Evolutionary conservation across 2,888 invertebrate genomes (phyloP).

Genomic region (Microplitis manilae): DNA sequence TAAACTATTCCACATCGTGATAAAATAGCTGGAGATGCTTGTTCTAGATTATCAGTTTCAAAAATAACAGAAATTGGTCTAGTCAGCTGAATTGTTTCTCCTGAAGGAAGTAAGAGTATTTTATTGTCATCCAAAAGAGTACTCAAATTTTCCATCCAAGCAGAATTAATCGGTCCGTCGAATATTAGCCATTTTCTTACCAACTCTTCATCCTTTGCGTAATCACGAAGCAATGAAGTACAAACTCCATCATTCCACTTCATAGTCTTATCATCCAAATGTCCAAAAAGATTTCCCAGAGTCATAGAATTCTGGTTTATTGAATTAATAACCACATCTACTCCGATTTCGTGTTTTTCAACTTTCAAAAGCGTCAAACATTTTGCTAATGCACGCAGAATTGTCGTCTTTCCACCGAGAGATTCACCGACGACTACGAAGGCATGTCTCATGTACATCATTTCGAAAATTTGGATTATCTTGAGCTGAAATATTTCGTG

Average conservation of each 20-base stretch:
- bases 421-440: conserved; percentile 74
- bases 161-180: conserved; percentile 75
- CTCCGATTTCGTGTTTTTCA: conserved; percentile 54
- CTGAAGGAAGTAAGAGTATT: conserved; percentile 75
- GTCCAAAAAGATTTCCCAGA: conserved; percentile 75
- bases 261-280: conserved; percentile 73
- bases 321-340: conserved; percentile 71
- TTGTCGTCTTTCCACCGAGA: conserved; percentile 74
- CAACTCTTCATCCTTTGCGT: conserved; percentile 55
- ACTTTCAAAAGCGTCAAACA: conserved; percentile 71
- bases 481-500: conserved; percentile 73
- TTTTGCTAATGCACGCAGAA: conserved; percentile 71
- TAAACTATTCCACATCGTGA: conserved; percentile 79
- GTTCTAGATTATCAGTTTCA: conserved; percentile 75
- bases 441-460: conserved; percentile 75
- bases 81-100: conserved; percentile 75
- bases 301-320: conserved; percentile 76
- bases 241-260: conserved; percentile 74
- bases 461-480: conserved; percentile 76
- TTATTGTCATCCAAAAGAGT: conserved; percentile 76
- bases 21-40: conserved; percentile 76
- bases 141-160: conserved; percentile 77
- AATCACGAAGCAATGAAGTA: conserved; percentile 65
- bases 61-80: conserved; percentile 75
- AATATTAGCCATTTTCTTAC: conserved; percentile 76